These are phyloP conservation scores for Artemia sp. DNA, from an alignment of 2,888 invertebrate genomes.

Conservation along the genomic window DNA sequence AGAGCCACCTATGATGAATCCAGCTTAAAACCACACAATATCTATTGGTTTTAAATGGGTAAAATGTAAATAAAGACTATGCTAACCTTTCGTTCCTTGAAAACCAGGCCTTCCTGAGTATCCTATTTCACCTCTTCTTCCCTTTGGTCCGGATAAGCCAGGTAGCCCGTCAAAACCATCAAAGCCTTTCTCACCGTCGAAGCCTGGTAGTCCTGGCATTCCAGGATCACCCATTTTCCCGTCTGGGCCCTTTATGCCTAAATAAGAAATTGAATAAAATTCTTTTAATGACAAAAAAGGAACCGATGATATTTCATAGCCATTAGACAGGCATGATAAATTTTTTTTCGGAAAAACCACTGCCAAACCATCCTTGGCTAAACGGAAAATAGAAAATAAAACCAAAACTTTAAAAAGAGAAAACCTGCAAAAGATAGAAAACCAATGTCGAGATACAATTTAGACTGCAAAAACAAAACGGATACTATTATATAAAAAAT, in stretches of 20 bases:
- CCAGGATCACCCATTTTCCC: conserved; percentile 35
- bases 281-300: too few relatives aligned
- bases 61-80: not conserved
- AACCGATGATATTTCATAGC: too few relatives aligned
- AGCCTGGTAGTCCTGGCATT: conserved; percentile 42
- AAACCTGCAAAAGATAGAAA: too few relatives aligned
- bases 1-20: too few relatives aligned
- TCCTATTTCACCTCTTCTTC: conserved; percentile 40
- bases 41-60: not conserved
- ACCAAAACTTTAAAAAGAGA: not conserved
- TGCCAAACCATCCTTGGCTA: not conserved
- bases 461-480: too few relatives aligned
- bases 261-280: not conserved
- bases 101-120: conserved; percentile 29
- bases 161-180: conserved; percentile 37
- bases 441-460: too few relatives aligned
- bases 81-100: conserved; percentile 29
- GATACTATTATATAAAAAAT: too few relatives aligned
- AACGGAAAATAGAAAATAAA: not conserved
- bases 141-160: conserved; percentile 47
- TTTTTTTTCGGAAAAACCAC: conserved; percentile 18
- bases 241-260: conserved; percentile 24
- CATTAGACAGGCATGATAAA: too few relatives aligned
- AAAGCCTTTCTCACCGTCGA: conserved; percentile 31
- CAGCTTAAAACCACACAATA: too few relatives aligned